Base-by-base conservation (phyloP, 2,888 invertebrate species). In the Ochlodes sylvanus region DNA sequence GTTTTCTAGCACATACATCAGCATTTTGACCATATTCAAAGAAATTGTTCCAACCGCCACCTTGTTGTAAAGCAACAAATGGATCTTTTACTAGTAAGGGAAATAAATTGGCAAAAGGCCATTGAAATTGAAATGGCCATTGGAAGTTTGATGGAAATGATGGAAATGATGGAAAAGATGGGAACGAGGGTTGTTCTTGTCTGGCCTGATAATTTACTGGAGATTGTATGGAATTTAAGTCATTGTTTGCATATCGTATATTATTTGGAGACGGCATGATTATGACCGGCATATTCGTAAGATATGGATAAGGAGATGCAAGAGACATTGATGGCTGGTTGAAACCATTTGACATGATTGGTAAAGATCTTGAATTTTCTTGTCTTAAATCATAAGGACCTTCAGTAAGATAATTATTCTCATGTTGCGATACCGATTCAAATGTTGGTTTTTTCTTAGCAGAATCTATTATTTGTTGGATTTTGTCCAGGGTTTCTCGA, bases 31-130 rank as follows among this genome's bases (percentile, higher is more conserved):
- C 95, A 72, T 94, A 94, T 81, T 95, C 94, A 55, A 95, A 77
- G 75, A 95, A 89, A 71, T 92, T 94, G 38, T 90, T 92, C 79
- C 93, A 90, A 3, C 94, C 94, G 56, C 94, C 94, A 41, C 93
- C 89, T 71, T 86, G 87, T 66, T 88, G 80, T 61, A 94, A 86
- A 68, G 90, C 92, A 7, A 94, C 76, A 12, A 95, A 79, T 0
- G 95, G 95, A 76, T 95, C 94, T 80, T 92, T 94, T 38, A 95
- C 91, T 9, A 94, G 79, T 41, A 95, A 88, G 0, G 95, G 95
- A 75, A 95, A 95, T 42, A 87, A 86, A 42, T 87, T 83, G 7
- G 94, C 89, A 42, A 94, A 88, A 0, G 95, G 95, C 91, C 94
- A 94, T 68, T 81, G 87, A 60, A 88, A 77, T 69, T 83, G 81